phyloP scores from a whole-genome alignment of 2,797 vertebrate genomes.

The Malacoctenus gilli region DNA sequence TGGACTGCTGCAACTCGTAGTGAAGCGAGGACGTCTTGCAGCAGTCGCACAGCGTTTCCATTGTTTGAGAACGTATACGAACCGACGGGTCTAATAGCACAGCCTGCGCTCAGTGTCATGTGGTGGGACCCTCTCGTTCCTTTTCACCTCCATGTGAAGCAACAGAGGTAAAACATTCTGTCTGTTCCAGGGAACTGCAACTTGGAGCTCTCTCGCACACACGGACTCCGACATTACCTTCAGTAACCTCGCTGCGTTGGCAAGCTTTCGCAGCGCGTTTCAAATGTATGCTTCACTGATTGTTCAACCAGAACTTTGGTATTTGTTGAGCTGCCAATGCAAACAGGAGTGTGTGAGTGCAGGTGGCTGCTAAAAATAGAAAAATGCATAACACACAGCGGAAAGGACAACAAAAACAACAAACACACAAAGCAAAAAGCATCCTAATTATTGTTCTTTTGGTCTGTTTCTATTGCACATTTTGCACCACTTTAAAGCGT shows the following conservation, averaged over 20 bases:
- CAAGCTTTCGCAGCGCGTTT: not conserved
- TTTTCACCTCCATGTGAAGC: not conserved
- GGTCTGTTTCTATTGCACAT: no score
- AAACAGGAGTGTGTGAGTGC: conserved; percentile 17
- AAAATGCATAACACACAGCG: not conserved
- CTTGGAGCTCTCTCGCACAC: no score
- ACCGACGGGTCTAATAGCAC: not conserved
- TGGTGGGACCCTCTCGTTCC: not conserved
- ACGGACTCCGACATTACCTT: not conserved
- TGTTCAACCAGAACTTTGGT: conserved; percentile 16
- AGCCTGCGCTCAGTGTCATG: not conserved
- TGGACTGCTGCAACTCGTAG: not conserved
- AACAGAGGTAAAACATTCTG: not conserved
- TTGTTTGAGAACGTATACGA: no score
- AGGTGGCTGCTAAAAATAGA: conserved; percentile 40
- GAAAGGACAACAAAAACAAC: not conserved
- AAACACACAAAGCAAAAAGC: not conserved
- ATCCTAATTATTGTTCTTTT: no score
- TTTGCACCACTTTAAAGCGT: no score
- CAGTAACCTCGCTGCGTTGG: not conserved
- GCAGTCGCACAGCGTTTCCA: conserved; percentile 10
- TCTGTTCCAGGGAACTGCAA: not conserved
- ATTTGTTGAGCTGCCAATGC: conserved; percentile 14
- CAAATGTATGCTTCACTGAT: not conserved
- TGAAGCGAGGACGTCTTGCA: conserved; percentile 15